Evolutionary conservation across 2,888 invertebrate species (phyloP), one percentile per base, ranked within the genome.

Genomic region (Andrena minutula): DNA sequence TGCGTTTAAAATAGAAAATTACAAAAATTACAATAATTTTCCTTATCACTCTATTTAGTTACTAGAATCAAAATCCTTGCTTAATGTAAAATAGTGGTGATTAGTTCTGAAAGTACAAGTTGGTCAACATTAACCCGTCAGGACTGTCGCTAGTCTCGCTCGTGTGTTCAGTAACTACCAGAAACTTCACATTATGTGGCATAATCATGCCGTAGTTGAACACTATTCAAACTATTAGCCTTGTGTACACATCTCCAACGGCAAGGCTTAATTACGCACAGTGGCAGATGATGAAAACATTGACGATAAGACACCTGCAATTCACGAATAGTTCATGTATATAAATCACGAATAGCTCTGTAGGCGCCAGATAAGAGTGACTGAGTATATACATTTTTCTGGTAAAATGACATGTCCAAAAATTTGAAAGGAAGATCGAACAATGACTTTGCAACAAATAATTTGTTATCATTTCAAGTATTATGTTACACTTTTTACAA

Each of bases 331-430:
- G 41, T 64, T 76, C 12, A 20, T 47, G 23, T 41, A n/a, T 64
- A 63, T 72, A 72, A 82, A 75, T 64, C 63, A 53, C 49, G 10
- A 3, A 10, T 66, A 63, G 63, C 30, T 53, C 30, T 12, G 35
- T 35, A 23, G 26, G 56, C 56, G 60, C n/a, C 63, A 65, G 75
- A 83, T 82, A 83, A 83, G 32, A 65, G 20, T 12, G 35, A 35
- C 65, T 23, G 23, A 16, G 28, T 32, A 20, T 65, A 70, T 70
- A 35, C 28, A 30, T 7, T 35, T 58, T 58, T 5, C 16, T 47
- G 8, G 16, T 7, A 72, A 49, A 28, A 28, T 41, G 16, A 41
- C 10, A 35, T 10, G 23, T 35, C 1, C 2, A 12, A 30, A 70
- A 47, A 72, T 51, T 71, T 70, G 7, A 12, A 10, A 10, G 12